These are phyloP conservation scores for Poeciliopsis presidionis DNA, from an alignment of 2,797 vertebrate genomes.

Conservation along the genomic window DNA sequence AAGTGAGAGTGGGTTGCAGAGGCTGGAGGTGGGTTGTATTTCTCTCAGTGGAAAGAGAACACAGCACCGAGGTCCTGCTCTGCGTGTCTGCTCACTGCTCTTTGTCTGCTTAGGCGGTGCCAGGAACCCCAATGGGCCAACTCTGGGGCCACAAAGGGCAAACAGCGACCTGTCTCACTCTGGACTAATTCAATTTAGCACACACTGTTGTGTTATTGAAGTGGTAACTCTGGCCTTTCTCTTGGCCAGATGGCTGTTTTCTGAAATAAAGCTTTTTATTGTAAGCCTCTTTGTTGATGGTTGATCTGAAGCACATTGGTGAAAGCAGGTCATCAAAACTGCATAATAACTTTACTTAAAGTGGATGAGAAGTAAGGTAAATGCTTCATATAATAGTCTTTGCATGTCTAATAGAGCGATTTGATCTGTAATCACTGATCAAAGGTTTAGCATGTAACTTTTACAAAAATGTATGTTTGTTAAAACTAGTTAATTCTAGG, in stretches of 20 bases:
- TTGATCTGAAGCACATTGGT: slow-evolving; percentile 1
- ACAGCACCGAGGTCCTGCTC: slow-evolving; percentile 51
- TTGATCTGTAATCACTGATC: not conserved
- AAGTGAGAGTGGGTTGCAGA: slow-evolving; percentile 48
- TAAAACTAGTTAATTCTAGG: too few relatives aligned
- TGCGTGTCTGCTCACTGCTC: slow-evolving; percentile 51
- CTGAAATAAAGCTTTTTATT: slow-evolving; percentile 21
- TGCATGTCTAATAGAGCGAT: not conserved
- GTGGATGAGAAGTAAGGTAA: not conserved
- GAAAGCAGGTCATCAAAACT: not conserved
- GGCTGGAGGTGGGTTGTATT: slow-evolving; percentile 62
- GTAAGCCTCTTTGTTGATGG: slow-evolving; percentile 2
- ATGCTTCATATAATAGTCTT: not conserved
- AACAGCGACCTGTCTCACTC: slow-evolving; percentile 54
- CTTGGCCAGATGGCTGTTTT: slow-evolving; percentile 44
- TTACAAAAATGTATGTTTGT: not conserved
- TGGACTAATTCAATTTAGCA: slow-evolving; percentile 64
- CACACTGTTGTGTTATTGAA: slow-evolving; percentile 48
- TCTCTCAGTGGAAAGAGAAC: slow-evolving; percentile 55
- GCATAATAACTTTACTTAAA: not conserved
- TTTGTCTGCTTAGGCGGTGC: slow-evolving; percentile 59
- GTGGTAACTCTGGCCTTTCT: slow-evolving; percentile 30
- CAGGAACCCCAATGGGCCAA: slow-evolving; percentile 58
- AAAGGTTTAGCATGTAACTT: not conserved
- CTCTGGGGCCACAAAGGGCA: slow-evolving; percentile 47